Base-by-base conservation (phyloP, 2,888 invertebrate species). In the Zele albiditarsus region DNA sequence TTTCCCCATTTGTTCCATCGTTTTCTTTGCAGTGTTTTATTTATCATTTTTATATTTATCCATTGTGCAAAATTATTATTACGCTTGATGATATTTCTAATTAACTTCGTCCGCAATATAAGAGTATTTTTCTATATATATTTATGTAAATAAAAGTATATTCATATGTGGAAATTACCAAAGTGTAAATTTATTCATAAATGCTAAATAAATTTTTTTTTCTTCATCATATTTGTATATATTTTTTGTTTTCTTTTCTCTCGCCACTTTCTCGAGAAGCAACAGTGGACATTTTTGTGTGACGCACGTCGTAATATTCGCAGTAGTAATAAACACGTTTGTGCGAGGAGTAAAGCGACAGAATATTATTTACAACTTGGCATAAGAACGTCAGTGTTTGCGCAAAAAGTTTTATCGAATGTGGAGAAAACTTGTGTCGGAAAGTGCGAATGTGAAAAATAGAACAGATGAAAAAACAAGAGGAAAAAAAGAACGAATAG, bases 161-260 rank as follows among this genome's bases (percentile, higher is more conserved):
- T 12, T 53, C 31, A 23, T 12, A 10, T 68, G 38, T 58, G 25
- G 10, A 46, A 46, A 46, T n/a, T n/a, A n/a, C 28, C 10, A 68
- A 73, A 33, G 69, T 74, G 77, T 62, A 53, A 74, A 79, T 74
- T 73, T 73, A 79, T 74, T 85, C 85, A 86, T 84, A 82, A 81
- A 81, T 80, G 85, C 85, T 86, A 86, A 88, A 84, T 85, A 81
- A 85, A 81, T 33, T 80, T 84, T 87, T 87, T 84, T 84, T 81
- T 76, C 60, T 49, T 66, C 66, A 71, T 69, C 33, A 57, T 76
- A 57, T 71, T 3, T n/a, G 27, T 28, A 42, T 71, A n/a, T 68
- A 53, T 63, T 63, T 23, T 67, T 60, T 57, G 12, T 75, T 63
- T 46, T 25, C 71, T 31, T 28, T 57, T 46, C 31, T 69, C 71